phyloP scores from a whole-genome alignment of 2,888 invertebrate genomes.

The Tipula unca region DNA sequence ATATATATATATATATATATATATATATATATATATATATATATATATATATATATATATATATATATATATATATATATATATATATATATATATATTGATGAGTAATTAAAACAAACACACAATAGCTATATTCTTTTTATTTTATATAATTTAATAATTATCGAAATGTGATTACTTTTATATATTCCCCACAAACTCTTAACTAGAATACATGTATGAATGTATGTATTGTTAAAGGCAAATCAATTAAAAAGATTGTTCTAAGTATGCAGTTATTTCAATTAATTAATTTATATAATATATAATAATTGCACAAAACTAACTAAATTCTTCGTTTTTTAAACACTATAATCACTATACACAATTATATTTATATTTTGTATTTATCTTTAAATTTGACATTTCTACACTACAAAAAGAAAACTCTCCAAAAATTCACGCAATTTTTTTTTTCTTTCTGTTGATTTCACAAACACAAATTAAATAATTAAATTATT shows the following conservation, averaged over 20 bases:
- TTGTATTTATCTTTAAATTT: not conserved
- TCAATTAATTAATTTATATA: not conserved
- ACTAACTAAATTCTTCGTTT: not conserved
- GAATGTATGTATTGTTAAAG: not conserved
- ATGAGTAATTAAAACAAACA: not conserved
- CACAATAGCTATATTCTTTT: not conserved
- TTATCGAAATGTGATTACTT: not conserved
- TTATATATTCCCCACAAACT: not conserved
- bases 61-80: no score
- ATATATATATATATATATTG: no score
- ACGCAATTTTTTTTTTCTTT: slow-evolving; percentile 3
- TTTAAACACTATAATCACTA: not conserved
- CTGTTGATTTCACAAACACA: not conserved
- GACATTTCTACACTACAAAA: not conserved
- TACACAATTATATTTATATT: not conserved
- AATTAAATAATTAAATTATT: not conserved
- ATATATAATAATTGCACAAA: not conserved
- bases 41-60: no score
- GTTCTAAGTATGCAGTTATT: not conserved
- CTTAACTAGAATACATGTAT: not conserved
- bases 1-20: no score
- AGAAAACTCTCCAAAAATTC: not conserved
- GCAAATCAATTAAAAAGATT: not conserved
- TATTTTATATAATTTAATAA: not conserved
- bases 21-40: no score